phyloP scores from a whole-genome alignment of 2,888 invertebrate genomes.

The Mythimna loreyi region DNA sequence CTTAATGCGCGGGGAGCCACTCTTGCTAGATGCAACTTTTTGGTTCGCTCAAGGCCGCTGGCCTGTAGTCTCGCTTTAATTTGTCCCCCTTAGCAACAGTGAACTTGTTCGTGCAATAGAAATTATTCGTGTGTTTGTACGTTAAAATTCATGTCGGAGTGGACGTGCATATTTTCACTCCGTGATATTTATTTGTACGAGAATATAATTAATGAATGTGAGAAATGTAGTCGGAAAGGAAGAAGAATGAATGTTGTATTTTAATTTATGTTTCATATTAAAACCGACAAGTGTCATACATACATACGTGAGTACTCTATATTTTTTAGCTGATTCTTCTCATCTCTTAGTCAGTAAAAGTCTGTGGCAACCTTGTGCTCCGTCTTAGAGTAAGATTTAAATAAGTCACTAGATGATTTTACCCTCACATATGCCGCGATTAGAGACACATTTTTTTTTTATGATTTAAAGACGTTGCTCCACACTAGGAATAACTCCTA shows the following conservation, averaged over 20 bases:
- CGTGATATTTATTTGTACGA: slow-evolving; percentile 6
- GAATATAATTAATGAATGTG: slow-evolving; percentile 7
- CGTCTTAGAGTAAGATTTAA: no score
- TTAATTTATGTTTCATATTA: slow-evolving; percentile 1
- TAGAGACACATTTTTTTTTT: no score
- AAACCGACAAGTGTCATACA: neutral
- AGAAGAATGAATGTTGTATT: slow-evolving; percentile 7
- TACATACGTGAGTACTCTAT: neutral
- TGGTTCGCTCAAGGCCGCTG: no score
- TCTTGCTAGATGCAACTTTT: no score
- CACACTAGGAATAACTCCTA: no score
- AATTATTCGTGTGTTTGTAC: slow-evolving; percentile 74
- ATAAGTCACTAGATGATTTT: no score
- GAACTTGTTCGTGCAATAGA: slow-evolving; percentile 74
- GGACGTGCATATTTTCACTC: slow-evolving; percentile 18
- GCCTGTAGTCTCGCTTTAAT: no score
- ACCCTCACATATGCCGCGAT: no score
- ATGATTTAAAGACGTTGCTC: no score
- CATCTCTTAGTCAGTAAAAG: no score
- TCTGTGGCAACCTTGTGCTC: no score
- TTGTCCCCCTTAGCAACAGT: slow-evolving; percentile 74
- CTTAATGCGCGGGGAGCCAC: no score
- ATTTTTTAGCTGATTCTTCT: neutral
- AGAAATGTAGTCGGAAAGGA: slow-evolving; percentile 3
- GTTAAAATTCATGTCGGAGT: slow-evolving; percentile 77